Evolutionary conservation across 1,140 invertebrate genomes (phyloP).

Genomic region (Lasioglossum albipes): DNA sequence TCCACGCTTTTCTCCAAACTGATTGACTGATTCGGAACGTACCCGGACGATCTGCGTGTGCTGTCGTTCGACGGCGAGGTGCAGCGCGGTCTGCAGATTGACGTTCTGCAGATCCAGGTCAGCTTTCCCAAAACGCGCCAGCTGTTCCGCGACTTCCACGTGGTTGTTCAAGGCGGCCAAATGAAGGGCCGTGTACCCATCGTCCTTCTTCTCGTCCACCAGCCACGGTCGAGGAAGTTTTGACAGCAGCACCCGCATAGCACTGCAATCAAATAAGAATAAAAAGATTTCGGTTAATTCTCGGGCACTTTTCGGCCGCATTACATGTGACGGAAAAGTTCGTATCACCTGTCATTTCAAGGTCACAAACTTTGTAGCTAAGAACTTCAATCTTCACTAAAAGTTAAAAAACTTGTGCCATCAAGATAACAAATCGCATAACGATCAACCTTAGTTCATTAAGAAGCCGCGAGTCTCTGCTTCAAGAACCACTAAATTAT

Average conservation of each 20-base stretch:
- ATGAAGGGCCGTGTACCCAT: conserved; percentile 97
- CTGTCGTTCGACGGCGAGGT: conserved; percentile 96
- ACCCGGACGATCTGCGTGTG: conserved; percentile 96
- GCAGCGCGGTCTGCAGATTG: conserved; percentile 97
- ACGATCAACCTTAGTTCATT: too few relatives aligned
- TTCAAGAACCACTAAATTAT: background rate
- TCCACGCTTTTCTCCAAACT: too few relatives aligned
- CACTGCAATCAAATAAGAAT: conserved; percentile 82
- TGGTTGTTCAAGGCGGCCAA: conserved; percentile 98
- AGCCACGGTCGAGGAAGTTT: conserved; percentile 97
- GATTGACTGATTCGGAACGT: conserved; percentile 56
- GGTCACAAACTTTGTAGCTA: too few relatives aligned
- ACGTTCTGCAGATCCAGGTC: conserved; percentile 96
- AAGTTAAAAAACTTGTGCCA: too few relatives aligned
- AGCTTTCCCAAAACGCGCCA: conserved; percentile 92
- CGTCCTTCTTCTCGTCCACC: conserved; percentile 98
- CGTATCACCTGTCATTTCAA: too few relatives aligned
- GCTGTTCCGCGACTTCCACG: conserved; percentile 96
- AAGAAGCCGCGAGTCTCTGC: too few relatives aligned
- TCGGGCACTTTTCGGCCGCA: too few relatives aligned
- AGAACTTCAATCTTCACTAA: too few relatives aligned
- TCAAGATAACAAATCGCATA: too few relatives aligned
- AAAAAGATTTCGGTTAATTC: too few relatives aligned
- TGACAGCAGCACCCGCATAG: conserved; percentile 95
- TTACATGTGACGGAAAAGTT: too few relatives aligned